These are phyloP conservation scores for Cyanoramphus novaezelandiae DNA, from an alignment of 2,113 vertebrate genomes.

Conservation along the genomic window DNA sequence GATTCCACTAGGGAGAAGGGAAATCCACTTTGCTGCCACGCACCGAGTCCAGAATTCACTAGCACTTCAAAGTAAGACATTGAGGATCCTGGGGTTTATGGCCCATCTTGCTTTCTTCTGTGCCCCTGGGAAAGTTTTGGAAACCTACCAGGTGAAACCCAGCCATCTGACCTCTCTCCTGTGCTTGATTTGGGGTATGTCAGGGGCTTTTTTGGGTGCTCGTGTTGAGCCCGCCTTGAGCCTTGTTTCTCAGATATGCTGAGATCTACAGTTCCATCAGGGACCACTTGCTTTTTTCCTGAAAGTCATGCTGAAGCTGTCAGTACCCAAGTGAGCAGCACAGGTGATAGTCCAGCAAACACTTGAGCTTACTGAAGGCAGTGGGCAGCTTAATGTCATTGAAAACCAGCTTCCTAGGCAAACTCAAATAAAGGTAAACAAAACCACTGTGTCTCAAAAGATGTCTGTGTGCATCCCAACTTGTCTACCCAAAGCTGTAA, in stretches of 20 bases:
- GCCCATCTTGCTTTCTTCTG: not conserved
- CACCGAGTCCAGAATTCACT: not conserved
- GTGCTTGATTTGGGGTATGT: not conserved
- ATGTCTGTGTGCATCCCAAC: not conserved
- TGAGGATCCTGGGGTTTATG: not conserved
- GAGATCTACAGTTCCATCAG: not conserved
- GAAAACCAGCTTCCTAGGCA: not conserved
- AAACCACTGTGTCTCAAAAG: not conserved
- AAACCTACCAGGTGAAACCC: not conserved
- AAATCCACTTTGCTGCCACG: not conserved
- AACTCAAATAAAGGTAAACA: not conserved
- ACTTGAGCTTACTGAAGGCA: not conserved
- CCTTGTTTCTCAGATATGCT: not conserved
- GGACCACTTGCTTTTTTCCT: not conserved
- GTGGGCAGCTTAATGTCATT: not conserved
- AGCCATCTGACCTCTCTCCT: not conserved
- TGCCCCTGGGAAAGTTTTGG: not conserved
- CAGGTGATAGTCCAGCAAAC: not conserved
- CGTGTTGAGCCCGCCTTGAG: not conserved
- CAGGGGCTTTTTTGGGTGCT: not conserved
- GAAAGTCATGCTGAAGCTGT: not conserved
- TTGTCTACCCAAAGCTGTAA: not conserved
- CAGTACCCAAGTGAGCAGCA: not conserved
- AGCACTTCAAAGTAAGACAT: rapidly evolving
- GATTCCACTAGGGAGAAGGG: not conserved